A percentile compares a stretch with the other conserved stretches of the same genome.
Evolutionary conservation across 2,888 invertebrate species (phyloP).

Genomic region (Polymixis flavicincta): DNA sequence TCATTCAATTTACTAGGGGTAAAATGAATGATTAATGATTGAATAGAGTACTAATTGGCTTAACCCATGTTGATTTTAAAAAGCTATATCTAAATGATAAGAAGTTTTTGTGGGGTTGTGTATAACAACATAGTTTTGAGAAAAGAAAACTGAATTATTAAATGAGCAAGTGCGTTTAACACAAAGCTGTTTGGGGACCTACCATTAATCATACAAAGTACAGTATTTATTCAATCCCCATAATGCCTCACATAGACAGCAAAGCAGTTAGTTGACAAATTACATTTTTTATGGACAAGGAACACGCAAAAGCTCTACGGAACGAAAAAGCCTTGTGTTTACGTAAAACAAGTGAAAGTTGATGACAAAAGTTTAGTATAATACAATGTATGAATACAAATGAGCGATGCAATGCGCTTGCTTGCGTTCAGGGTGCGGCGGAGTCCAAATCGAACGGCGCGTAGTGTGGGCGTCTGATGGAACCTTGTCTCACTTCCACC

Average conservation of each 20-base stretch:
- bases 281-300: slow-evolving; percentile 48
- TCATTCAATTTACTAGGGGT: slow-evolving; percentile 6
- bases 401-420: slow-evolving; percentile 28
- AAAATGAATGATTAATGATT: not conserved
- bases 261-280: slow-evolving; percentile 66
- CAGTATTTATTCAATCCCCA: slow-evolving; percentile 52
- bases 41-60: not conserved
- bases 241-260: slow-evolving; percentile 46
- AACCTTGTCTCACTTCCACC: slow-evolving; percentile 30
- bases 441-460: slow-evolving; percentile 28
- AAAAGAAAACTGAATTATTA: not conserved
- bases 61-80: not conserved
- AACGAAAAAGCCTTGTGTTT: slow-evolving; percentile 5
- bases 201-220: slow-evolving; percentile 53
- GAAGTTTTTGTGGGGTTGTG: not conserved
- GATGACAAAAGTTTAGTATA: not conserved
- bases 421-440: slow-evolving; percentile 31
- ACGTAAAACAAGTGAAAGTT: slow-evolving; percentile 8
- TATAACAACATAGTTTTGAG: not conserved
- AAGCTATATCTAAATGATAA: not conserved
- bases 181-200: slow-evolving; percentile 22
- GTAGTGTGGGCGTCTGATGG: slow-evolving; percentile 1
- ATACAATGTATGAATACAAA: slow-evolving; percentile 29
- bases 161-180: slow-evolving; percentile 9
- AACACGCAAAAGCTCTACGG: slow-evolving; percentile 23